Base-by-base conservation (phyloP, 1,140 invertebrate species). In the Bathynomus jamesi region DNA sequence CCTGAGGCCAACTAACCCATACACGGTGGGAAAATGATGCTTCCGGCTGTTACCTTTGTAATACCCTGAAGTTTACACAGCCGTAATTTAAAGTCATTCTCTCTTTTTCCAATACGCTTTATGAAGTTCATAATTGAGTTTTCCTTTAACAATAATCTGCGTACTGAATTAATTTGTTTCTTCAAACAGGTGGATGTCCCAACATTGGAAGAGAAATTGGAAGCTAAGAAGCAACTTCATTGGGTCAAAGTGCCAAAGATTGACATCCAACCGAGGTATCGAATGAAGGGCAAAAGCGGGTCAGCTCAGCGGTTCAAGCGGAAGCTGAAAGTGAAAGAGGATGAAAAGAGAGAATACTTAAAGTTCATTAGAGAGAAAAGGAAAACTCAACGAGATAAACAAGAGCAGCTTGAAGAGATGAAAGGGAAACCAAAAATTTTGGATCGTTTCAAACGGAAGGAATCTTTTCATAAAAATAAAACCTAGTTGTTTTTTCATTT, bases 291-390 rank as follows among this genome's bases (percentile, higher is more conserved):
- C 64, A 89, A 88, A 79, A 91, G 88, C 73, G 89, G 91, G 28
- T 88, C 88, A 62, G 90, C 87, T 0, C 89, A 90, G 80, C 83
- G 87, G 65, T 86, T 90, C 62, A 87, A 88, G 74, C 89, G 89
- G 72, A 93, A 92, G 80, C 91, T 90, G 79, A 92, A 91, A 71
- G 85, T 93, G 2, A 88, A 89, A 79, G 89, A 90, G 77, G 78
- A 83, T 70, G 85, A 83, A 32, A 87, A 87, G 82, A 88, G 86
- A 81, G 90, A 70, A n/a, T 65, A 70, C 31, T 24, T 74, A 5
- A 67, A 30, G 65, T 53, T 53, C 5, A 53, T 53, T 17, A 53
- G 21, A 5, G 40, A 53, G 5, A 53, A 53, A 21, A 53, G 21
- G 21, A 21, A 53, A 53, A 5, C 40, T 53, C 21, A 17, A 53